A percentile compares a stretch with the other conserved stretches of the same genome.
Conservation (phyloP, 2,888 invertebrate species). For the Torymus tubicola region DNA sequence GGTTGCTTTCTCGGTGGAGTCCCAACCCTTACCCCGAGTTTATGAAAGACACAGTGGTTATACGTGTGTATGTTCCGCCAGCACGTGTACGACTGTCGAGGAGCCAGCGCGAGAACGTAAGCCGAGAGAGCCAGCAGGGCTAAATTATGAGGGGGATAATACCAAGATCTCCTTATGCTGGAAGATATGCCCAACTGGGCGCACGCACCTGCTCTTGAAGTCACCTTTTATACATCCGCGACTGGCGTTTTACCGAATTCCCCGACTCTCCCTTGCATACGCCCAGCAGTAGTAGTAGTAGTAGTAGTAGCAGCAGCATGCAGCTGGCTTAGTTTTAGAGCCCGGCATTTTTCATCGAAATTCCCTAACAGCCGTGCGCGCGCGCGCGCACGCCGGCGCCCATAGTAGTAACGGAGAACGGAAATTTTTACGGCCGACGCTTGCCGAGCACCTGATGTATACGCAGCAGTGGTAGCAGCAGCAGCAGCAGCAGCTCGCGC, state of each 20-base stretch:
- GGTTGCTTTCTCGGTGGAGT: background rate
- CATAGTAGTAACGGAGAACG: constrained; percentile 1
- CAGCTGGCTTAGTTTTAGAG: constrained; percentile 46
- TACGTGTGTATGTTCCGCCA: background rate
- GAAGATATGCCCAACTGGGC: background rate
- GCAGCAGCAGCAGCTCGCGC: constrained; percentile 2
- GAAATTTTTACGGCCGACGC: constrained; percentile 32
- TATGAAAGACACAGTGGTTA: constrained; percentile 15
- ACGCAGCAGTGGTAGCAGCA: background rate
- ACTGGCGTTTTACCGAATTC: constrained; percentile 25
- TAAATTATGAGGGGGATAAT: constrained; percentile 36
- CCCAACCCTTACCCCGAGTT: constrained; percentile 9
- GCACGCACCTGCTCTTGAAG: constrained; percentile 27
- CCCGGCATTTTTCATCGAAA: constrained; percentile 51
- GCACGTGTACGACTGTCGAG: background rate
- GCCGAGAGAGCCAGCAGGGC: background rate
- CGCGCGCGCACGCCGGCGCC: background rate
- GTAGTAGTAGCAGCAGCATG: background rate
- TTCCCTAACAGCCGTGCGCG: constrained; percentile 15
- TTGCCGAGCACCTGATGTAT: constrained; percentile 21
- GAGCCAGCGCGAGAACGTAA: constrained; percentile 1
- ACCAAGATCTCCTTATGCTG: background rate
- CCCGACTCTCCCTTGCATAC: background rate
- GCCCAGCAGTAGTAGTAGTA: background rate
- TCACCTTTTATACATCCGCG: constrained; percentile 16